Base-by-base conservation (phyloP, 1,140 invertebrate species). In the Pinna nobilis region DNA sequence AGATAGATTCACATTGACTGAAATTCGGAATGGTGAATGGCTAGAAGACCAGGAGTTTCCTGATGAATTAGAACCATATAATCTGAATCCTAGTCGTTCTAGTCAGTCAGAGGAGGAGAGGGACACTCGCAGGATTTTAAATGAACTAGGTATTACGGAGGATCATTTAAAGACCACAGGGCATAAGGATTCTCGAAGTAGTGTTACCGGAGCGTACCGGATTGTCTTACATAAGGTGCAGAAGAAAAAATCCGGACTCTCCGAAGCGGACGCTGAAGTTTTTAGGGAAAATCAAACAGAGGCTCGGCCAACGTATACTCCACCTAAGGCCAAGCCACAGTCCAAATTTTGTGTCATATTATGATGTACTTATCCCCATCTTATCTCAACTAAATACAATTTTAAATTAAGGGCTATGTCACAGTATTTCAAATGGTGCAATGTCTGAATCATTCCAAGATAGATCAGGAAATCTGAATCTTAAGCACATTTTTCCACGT, bases 141-240 rank as follows among this genome's bases (percentile, higher is more conserved):
- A 83, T 37, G 86, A 89, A 18, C 80, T 92, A 1, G 92, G 92
- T 3, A 92, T 93, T 25, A 88, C 85, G 5, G 85, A 88, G 1
- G 82, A 87, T n/a, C 89, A 91, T 80, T 84, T 93, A 11, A 84
- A 86, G 66, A 83, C 89, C n/a, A 82, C 90, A 61, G 76, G 84
- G 15, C 75, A 82, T 9, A 88, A 88, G 49, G 91, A 92, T 15
- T 89, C 90, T 0, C 82, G 90, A 39, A 91, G 89, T 76, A 89
- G 88, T 67, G 84, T 92, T 28, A 91, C 91, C 9, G 92, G 92
- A 1, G 91, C 91, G 15, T 93, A 93, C 80, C 84, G 92, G 51
- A 92, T 92, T 53, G 82, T 92, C 9, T 79, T 92, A 30, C 91
- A 93, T 76, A 82, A 90, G 44, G 77, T 92, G 4, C 89, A 90